phyloP scores from a whole-genome alignment of 2,113 vertebrate genomes.

The Callaeas wilsoni region DNA sequence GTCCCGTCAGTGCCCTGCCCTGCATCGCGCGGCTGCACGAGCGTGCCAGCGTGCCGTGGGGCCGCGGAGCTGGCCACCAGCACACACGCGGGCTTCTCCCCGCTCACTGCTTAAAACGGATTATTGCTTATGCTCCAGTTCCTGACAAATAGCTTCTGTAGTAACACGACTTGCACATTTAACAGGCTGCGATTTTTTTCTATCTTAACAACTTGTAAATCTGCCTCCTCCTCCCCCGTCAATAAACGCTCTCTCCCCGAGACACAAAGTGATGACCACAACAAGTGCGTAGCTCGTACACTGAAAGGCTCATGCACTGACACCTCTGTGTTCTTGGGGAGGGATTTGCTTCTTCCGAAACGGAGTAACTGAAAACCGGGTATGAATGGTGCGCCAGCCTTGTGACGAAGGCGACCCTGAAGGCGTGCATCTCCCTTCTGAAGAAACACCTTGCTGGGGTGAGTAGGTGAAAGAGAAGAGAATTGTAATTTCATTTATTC shows the following conservation, averaged over 20 bases:
- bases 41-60: fast-evolving
- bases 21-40: fast-evolving
- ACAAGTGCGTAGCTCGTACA: fast-evolving
- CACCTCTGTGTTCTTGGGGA: fast-evolving
- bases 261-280: neutral
- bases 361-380: fast-evolving
- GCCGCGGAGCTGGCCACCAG: neutral
- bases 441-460: neutral
- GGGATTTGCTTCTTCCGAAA: neutral
- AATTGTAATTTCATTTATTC: neutral
- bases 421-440: neutral
- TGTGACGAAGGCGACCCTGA: fast-evolving
- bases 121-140: neutral
- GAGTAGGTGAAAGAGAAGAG: neutral
- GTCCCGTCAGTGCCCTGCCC: neutral
- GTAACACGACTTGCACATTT: neutral
- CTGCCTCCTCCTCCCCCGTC: neutral
- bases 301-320: fast-evolving
- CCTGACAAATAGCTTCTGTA: neutral
- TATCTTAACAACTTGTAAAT: neutral
- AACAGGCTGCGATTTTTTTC: neutral
- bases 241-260: neutral
- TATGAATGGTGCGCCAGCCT: fast-evolving
- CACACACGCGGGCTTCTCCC: neutral
- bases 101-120: fast-evolving